Evolutionary conservation across 2,113 vertebrate genomes (phyloP).

Genomic region (Agapornis roseicollis): DNA sequence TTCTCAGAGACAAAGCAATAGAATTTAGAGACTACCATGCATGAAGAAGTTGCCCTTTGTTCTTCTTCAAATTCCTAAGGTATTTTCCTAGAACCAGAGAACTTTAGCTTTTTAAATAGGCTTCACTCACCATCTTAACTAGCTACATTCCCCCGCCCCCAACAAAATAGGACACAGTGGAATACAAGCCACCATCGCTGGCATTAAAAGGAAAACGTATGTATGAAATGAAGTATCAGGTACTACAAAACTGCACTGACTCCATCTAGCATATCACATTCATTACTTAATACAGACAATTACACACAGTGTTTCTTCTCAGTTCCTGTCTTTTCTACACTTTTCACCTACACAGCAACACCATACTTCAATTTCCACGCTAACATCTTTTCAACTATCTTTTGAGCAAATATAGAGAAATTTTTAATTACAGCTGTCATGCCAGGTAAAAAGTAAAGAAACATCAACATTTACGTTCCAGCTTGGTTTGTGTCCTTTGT

Average conservation of each 20-base stretch:
- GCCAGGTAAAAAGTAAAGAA: background rate
- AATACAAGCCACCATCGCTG: fast-evolving
- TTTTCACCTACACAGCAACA: background rate
- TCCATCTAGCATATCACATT: background rate
- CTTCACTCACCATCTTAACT: background rate
- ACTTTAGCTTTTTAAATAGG: background rate
- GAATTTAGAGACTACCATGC: background rate
- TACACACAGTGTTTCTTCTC: background rate
- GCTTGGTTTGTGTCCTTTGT: background rate
- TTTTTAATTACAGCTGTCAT: background rate
- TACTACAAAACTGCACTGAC: background rate
- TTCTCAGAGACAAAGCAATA: background rate
- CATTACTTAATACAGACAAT: background rate
- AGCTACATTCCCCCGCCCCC: background rate
- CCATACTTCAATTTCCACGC: background rate
- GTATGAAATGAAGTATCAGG: background rate
- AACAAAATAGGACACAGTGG: background rate
- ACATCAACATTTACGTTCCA: background rate
- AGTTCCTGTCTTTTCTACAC: background rate
- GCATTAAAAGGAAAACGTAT: background rate
- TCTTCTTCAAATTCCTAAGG: background rate
- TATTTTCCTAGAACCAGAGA: background rate
- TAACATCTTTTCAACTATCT: background rate
- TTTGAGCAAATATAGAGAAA: background rate
- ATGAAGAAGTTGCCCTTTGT: background rate